A percentile compares a stretch with the other conserved stretches of the same genome.
Conservation (phyloP, 2,113 vertebrate genomes). For the Vulpes ferrilata region DNA sequence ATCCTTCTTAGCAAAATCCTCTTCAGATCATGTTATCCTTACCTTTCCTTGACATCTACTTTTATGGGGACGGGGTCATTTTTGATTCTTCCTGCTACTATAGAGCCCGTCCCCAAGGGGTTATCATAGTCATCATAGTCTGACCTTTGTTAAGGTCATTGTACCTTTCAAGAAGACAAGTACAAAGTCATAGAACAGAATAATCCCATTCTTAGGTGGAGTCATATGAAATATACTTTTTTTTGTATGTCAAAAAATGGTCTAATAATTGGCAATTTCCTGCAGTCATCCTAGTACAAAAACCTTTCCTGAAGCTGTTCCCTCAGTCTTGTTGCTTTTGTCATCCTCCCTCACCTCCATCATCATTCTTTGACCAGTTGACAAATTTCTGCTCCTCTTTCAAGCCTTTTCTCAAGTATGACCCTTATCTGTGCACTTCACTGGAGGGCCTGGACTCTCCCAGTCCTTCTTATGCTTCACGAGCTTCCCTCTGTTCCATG, state of each 20-base stretch:
- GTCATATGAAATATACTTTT: background rate
- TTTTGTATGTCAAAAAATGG: background rate
- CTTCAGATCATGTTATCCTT: conserved; percentile 16
- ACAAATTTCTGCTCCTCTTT: background rate
- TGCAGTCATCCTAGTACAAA: background rate
- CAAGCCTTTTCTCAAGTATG: background rate
- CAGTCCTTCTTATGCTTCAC: background rate
- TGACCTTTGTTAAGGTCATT: background rate
- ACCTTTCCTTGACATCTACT: background rate
- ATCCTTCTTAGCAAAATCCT: conserved; percentile 6
- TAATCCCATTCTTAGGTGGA: background rate
- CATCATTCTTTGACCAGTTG: background rate
- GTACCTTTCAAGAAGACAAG: background rate
- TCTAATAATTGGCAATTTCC: background rate
- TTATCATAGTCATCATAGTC: background rate
- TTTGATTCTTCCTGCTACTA: background rate
- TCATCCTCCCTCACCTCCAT: fast-evolving
- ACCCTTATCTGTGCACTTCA: background rate
- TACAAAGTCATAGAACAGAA: no score
- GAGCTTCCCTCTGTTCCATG: background rate
- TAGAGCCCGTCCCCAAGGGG: background rate
- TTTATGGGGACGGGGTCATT: background rate
- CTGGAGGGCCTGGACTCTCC: background rate
- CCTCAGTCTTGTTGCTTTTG: background rate
- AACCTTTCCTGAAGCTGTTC: background rate